These are phyloP conservation scores for Varecia variegata DNA, from an alignment of 2,797 vertebrate species.

Conservation along the genomic window DNA sequence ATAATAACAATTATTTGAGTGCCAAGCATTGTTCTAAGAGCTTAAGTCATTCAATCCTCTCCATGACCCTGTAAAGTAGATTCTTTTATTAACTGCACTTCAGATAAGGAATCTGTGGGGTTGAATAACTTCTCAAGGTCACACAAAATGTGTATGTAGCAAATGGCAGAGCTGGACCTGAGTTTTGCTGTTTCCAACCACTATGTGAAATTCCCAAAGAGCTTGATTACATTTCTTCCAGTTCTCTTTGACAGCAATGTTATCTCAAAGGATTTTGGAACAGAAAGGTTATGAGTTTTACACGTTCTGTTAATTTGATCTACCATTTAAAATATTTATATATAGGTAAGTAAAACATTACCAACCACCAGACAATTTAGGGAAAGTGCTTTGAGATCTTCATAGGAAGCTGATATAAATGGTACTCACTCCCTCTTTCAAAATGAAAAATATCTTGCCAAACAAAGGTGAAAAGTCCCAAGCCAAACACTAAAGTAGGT, in stretches of 20 bases:
- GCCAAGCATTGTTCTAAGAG: conserved; percentile 11
- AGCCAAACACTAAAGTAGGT: conserved; percentile 55
- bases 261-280: conserved; percentile 48
- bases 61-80: not conserved
- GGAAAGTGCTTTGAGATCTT: conserved; percentile 14
- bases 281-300: conserved; percentile 14
- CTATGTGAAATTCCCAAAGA: not conserved
- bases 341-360: not conserved
- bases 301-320: conserved; percentile 40
- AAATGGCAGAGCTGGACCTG: not conserved
- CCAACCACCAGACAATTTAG: not conserved
- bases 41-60: conserved; percentile 19
- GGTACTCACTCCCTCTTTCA: conserved; percentile 18
- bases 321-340: not conserved
- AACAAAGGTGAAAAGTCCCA: conserved; percentile 64
- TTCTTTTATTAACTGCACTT: conserved; percentile 38
- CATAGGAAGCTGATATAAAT: not conserved
- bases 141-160: not conserved
- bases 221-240: conserved; percentile 16
- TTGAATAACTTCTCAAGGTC: conserved; percentile 24
- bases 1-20: conserved; percentile 34
- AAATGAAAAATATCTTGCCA: conserved; percentile 54
- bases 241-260: not conserved
- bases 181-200: not conserved
- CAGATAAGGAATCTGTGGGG: not conserved